Evolutionary conservation across 2,888 invertebrate genomes (phyloP).

Genomic region (Xestobium rufovillosum): DNA sequence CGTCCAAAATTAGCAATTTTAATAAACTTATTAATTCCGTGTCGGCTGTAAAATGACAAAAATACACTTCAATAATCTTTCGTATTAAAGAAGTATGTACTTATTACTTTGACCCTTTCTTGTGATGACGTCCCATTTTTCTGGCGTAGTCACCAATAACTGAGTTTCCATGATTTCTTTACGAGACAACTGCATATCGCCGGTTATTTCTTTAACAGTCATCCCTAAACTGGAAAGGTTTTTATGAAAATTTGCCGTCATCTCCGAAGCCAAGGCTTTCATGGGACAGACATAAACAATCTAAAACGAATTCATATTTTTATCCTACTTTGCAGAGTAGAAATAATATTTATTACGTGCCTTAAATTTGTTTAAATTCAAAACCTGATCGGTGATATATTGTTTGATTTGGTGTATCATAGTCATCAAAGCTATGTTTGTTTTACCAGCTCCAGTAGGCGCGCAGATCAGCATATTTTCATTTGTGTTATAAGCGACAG

Average conservation of each 20-base stretch:
- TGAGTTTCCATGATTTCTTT: constrained; percentile 91
- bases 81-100: constrained; percentile 1
- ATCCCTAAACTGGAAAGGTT: constrained; percentile 72
- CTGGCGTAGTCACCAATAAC: constrained; percentile 97
- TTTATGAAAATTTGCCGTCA: constrained; percentile 89
- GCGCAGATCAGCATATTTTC: constrained; percentile 97
- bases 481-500: constrained; percentile 91
- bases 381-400: constrained; percentile 71
- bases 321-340: too few species aligned
- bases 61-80: constrained; percentile 8
- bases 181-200: constrained; percentile 96
- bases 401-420: constrained; percentile 86
- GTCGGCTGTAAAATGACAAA: constrained; percentile 54
- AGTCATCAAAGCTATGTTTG: constrained; percentile 92
- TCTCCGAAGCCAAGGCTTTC: constrained; percentile 98
- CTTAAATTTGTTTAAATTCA: constrained; percentile 89
- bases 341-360: too few species aligned
- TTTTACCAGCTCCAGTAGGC: constrained; percentile 98
- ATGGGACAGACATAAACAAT: constrained; percentile 99
- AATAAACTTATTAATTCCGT: constrained; percentile 84
- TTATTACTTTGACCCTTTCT: constrained; percentile 74
- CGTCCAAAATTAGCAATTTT: constrained; percentile 90
- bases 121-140: constrained; percentile 99
- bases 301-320: constrained; percentile 46
- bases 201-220: constrained; percentile 85